Conservation (phyloP, 2,888 invertebrate species). For the Nemurella pictetii region DNA sequence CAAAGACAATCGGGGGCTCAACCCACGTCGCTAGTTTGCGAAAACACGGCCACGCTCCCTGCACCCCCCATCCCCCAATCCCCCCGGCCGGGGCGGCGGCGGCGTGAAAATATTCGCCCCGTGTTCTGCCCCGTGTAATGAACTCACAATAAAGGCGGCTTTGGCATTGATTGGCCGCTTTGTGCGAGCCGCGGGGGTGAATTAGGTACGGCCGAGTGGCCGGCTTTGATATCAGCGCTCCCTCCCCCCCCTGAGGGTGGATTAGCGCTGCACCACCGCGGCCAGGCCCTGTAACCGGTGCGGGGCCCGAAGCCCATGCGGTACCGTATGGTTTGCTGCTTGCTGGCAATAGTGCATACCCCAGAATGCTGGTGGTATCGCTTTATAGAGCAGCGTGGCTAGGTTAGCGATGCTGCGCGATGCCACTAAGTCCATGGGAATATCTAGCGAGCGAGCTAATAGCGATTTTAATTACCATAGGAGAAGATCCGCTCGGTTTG, state of each 20-base stretch:
- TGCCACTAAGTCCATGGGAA: neutral
- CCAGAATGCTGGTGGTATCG: neutral
- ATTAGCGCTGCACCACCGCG: neutral
- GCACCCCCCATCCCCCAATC: neutral
- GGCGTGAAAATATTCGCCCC: neutral
- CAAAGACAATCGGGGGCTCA: neutral
- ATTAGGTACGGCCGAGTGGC: neutral
- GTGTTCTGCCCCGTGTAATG: conserved; percentile 30
- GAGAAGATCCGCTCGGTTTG: neutral
- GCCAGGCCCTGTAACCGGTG: neutral
- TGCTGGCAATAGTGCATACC: too few species aligned
- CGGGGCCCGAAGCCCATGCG: neutral
- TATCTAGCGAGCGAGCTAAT: neutral
- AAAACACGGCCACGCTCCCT: neutral
- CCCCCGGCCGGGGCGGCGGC: neutral
- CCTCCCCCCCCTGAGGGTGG: neutral
- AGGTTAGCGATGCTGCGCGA: neutral
- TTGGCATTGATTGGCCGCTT: conserved; percentile 36
- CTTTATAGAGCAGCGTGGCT: neutral
- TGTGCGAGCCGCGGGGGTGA: neutral
- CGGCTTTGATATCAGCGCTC: neutral
- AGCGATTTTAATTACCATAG: neutral
- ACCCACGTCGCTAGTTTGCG: neutral
- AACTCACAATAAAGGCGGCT: conserved; percentile 37
- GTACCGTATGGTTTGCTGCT: too few species aligned